phyloP scores from a whole-genome alignment of 1,140 invertebrate species.

The Brachystomella parvula region DNA sequence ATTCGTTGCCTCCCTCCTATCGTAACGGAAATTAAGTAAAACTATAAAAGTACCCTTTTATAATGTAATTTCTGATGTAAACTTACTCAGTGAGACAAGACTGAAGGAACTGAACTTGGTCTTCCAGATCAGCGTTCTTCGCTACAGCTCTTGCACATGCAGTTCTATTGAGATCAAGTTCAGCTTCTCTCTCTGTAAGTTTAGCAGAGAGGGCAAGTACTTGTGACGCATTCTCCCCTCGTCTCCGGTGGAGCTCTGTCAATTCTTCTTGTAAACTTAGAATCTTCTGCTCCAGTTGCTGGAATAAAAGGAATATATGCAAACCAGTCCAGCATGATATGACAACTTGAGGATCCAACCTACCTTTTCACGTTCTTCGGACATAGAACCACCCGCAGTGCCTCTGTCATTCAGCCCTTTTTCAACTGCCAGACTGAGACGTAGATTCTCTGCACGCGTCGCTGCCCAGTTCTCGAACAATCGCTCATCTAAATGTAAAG shows the following conservation, averaged over 20 bases:
- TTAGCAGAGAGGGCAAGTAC: slow-evolving; percentile 81
- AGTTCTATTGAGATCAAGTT: slow-evolving; percentile 38
- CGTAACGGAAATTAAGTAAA: slow-evolving; percentile 38
- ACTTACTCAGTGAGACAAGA: slow-evolving; percentile 29
- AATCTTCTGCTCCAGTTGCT: slow-evolving; percentile 68
- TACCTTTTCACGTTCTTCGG: slow-evolving; percentile 40
- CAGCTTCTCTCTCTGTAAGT: slow-evolving; percentile 76
- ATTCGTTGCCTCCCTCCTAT: slow-evolving; percentile 68
- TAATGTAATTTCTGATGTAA: background rate
- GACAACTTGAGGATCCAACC: slow-evolving; percentile 41
- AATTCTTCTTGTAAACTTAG: slow-evolving; percentile 82
- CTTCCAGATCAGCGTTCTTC: slow-evolving; percentile 31
- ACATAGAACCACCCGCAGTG: slow-evolving; percentile 54
- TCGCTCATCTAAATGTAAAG: slow-evolving; percentile 60
- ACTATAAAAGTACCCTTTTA: background rate
- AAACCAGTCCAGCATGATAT: background rate
- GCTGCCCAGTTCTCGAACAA: slow-evolving; percentile 72
- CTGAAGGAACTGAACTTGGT: slow-evolving; percentile 30
- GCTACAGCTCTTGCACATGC: slow-evolving; percentile 24
- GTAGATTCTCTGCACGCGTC: slow-evolving; percentile 70
- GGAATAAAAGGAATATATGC: background rate
- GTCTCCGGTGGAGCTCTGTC: slow-evolving; percentile 74
- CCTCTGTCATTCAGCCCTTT: slow-evolving; percentile 40
- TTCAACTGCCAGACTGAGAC: slow-evolving; percentile 73
- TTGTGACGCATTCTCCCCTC: slow-evolving; percentile 86